Conservation (phyloP, 2,888 invertebrate genomes). For the Scrobipalpa atriplicella region DNA sequence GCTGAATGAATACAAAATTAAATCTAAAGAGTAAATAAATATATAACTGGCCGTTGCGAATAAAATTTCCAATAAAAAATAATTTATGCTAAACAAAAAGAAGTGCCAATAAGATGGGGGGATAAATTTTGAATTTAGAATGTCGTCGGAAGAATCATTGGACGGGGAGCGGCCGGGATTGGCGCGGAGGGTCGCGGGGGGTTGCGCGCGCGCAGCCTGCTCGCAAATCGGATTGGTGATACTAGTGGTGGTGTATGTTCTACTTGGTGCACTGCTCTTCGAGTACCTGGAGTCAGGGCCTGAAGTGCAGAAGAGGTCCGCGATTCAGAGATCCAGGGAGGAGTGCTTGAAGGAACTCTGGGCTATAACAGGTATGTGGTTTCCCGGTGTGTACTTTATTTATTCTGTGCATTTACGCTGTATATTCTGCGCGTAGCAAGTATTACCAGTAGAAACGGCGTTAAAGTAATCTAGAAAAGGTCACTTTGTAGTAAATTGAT, state of each 20-base stretch:
- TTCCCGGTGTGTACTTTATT: not conserved
- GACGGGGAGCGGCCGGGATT: slow-evolving; percentile 69
- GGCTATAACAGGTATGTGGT: slow-evolving; percentile 88
- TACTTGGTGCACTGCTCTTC: slow-evolving; percentile 89
- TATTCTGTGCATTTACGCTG: too few relatives aligned
- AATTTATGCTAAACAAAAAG: not conserved
- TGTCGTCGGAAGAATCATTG: slow-evolving; percentile 77
- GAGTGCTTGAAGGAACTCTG: slow-evolving; percentile 89
- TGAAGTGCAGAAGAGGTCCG: slow-evolving; percentile 84
- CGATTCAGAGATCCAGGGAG: slow-evolving; percentile 84
- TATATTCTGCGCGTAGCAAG: too few relatives aligned
- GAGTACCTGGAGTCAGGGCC: slow-evolving; percentile 88
- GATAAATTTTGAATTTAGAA: slow-evolving; percentile 39
- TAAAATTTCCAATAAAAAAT: not conserved
- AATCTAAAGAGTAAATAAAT: not conserved
- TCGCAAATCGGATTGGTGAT: slow-evolving; percentile 88
- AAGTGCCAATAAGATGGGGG: slow-evolving; percentile 41
- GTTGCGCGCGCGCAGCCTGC: slow-evolving; percentile 83
- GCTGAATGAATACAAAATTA: not conserved
- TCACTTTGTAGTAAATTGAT: too few relatives aligned
- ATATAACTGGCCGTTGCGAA: not conserved
- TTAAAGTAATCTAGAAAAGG: too few relatives aligned
- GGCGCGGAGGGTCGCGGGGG: slow-evolving; percentile 48
- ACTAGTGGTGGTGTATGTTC: slow-evolving; percentile 88
- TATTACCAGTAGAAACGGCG: too few relatives aligned